Evolutionary conservation across 2,113 vertebrate species (phyloP), one percentile per base, ranked within the genome.

Genomic region (Halichoeres trimaculatus): DNA sequence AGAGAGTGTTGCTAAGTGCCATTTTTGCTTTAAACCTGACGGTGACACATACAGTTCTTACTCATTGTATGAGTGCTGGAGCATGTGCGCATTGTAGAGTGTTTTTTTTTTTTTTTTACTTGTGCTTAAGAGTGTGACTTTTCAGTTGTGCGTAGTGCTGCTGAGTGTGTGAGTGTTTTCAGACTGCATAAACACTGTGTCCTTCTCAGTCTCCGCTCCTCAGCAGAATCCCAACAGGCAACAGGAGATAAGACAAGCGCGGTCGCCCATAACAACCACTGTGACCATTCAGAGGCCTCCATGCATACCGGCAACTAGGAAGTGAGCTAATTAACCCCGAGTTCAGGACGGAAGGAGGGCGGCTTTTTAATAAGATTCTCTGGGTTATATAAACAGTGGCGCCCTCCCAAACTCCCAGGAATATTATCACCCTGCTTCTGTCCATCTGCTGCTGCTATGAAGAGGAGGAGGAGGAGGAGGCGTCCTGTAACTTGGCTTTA

Each of bases 301-400:
- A 20, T 75, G 70, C 87, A 85, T 85, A 71, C 80, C 73, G 36
- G 78, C 80, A 47, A 86, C 78, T 71, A 88, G 80, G 85, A 91
- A 83, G 86, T 84, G 81, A 80, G 80, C 86, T 92, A 93, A 94
- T 94, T 92, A 93, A 92, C 87, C 86, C 64, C 0, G 80, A 78
- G 90, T 80, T 90, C 84, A 85, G 70, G 64, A 73, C 51, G 40
- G 80, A 84, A 87, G 85, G 82, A 80, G 81, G 70, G 75, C 34
- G 50, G 35, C 70, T 84, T 90, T 92, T 93, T 88, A 91, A 92
- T 92, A 92, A 89, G 84, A 91, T 87, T 85, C 81, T 74, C 78
- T 65, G 81, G 75, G 80, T 91, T 90, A 92, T 78, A 80, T 84
- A 91, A 94, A 92, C 90, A 88, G 72, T 51, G 69, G 80, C 68